A percentile compares a stretch with the other conserved stretches of the same genome.
Conservation (phyloP, 2,113 vertebrate species). For the Calonectris borealis region DNA sequence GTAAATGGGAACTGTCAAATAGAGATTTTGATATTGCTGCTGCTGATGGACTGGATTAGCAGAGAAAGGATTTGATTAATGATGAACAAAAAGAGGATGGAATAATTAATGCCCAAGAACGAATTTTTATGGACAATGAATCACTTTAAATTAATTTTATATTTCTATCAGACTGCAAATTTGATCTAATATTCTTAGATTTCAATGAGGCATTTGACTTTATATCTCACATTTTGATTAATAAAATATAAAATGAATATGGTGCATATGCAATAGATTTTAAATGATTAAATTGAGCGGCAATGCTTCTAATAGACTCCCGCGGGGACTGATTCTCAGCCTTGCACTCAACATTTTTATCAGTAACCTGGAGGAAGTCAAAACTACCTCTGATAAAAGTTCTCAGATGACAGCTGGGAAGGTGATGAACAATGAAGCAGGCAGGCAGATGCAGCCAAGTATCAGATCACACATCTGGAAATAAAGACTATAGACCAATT, state of each 20-base stretch:
- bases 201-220: conserved; percentile 23
- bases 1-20: not conserved
- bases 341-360: not conserved
- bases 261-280: not conserved
- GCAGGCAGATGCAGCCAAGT: not conserved
- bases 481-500: not conserved
- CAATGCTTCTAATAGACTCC: not conserved
- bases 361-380: not conserved
- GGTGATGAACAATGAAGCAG: not conserved
- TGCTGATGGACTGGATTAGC: not conserved
- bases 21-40: not conserved
- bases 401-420: not conserved
- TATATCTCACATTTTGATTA: not conserved
- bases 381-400: not conserved
- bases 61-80: conserved; percentile 18
- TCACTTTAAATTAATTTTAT: not conserved
- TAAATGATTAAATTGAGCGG: not conserved
- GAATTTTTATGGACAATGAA: not conserved
- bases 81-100: not conserved
- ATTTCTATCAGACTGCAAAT: not conserved
- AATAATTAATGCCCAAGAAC: conserved; percentile 28
- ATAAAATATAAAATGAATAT: conserved; percentile 10
- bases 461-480: not conserved
- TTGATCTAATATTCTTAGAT: conserved; percentile 8
- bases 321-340: not conserved